Evolutionary conservation across 2,797 vertebrate genomes (phyloP), one percentile per base, ranked within the genome.

Genomic region (Tenualosa ilisha): DNA sequence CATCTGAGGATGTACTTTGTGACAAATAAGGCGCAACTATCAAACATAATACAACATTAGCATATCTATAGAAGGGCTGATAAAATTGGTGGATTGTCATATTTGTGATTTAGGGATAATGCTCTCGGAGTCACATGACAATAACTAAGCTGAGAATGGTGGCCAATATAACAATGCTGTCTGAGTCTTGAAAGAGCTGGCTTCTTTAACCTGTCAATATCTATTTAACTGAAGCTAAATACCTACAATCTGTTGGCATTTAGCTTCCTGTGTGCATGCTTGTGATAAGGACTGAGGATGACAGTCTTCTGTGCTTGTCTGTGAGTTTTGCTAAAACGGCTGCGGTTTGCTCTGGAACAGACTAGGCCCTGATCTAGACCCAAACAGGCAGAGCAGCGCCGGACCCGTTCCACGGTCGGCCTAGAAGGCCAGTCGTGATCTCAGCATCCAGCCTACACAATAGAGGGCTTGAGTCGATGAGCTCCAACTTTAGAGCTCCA

Each of bases 201-300:
- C 6, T 43, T 79, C 17, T 79, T 46, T 79, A 6, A 46, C 37
- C 37, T 75, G 40, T 79, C 72, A 40, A 15, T 72, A 31, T 79
- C 43, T 40, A 22, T 79, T 79, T 79, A 17, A 43, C 17, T 43
- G 72, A 13, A 79, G 72, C 72, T 79, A 46, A 79, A 79, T 22
- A 46, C 40, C 72, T 43, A 46, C 72, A 79, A 46, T 79, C 72
- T 8, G 37, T 43, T 79, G 72, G 72, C 72, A 79, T 79, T 46
- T 46, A 79, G 15, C 72, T 9, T 79, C 72, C 72, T 79, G 72
- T 46, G 72, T 79, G 72, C 40, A 17, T 46, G 72, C 72, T 46
- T 2, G 72, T 79, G 72, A 79, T 79, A 79, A 79, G 72, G 40
- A 79, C 37, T 20, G 72, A 79, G 72, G 17, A 79, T 46, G 72